These are phyloP conservation scores for Hydropsyche tenuis DNA, from an alignment of 1,140 invertebrate species.

Conservation along the genomic window DNA sequence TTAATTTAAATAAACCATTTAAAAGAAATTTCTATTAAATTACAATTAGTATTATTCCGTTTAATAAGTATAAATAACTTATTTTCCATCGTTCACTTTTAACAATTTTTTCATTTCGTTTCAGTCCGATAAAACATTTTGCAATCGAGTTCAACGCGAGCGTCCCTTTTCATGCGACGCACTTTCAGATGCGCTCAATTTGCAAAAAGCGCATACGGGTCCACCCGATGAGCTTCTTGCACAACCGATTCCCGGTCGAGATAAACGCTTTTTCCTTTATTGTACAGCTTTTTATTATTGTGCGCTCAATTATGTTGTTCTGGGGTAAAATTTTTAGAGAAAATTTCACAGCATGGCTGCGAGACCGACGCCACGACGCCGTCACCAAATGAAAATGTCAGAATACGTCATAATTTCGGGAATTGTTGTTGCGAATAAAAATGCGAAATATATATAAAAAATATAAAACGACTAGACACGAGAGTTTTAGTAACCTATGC, in stretches of 20 bases:
- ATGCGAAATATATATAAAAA: no score
- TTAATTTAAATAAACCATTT: no score
- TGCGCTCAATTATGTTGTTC: slow-evolving; percentile 10
- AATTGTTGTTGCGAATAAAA: no score
- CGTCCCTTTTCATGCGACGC: not conserved
- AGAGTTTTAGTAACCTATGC: no score
- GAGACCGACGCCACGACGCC: not conserved
- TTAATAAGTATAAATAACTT: not conserved
- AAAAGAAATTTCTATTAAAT: no score
- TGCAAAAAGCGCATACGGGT: slow-evolving; percentile 11
- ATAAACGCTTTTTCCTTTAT: slow-evolving; percentile 13
- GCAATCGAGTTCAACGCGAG: not conserved
- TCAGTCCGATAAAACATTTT: not conserved
- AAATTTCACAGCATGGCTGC: slow-evolving; percentile 2
- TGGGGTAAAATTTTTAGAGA: slow-evolving; percentile 1
- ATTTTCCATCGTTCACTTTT: not conserved
- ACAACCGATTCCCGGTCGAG: not conserved
- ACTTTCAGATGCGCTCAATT: not conserved
- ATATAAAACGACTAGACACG: no score
- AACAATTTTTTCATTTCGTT: no score
- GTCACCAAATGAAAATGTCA: not conserved
- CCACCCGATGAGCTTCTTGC: not conserved
- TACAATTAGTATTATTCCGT: no score
- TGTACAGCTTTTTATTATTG: slow-evolving; percentile 12
- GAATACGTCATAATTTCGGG: not conserved